Base-by-base conservation (phyloP, 2,888 invertebrate species). In the Netelia inedita region DNA sequence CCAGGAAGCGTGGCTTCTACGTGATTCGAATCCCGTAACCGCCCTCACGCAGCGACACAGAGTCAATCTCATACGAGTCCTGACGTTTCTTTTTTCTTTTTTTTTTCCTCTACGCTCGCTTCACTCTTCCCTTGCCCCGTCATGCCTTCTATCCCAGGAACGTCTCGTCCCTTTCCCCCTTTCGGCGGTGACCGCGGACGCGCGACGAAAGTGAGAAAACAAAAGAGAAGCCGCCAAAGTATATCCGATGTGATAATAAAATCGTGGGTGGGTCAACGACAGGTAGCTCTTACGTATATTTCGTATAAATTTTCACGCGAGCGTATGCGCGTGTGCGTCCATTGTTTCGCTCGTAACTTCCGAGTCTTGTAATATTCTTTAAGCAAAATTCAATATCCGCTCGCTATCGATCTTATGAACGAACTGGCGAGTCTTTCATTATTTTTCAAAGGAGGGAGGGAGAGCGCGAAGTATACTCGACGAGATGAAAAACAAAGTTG, bases 1-100 rank as follows among this genome's bases (percentile, higher is more conserved):
- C 88, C 90, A 90, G 91, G 89, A 90, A 91, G 91, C 91, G 90
- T 91, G 91, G 88, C 90, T 74, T 79, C 76, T 88, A 91, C 91
- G 91, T 92, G 91, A 91, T 88, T 83, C 87, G 91, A 91, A 90
- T 92, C 86, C 87, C 86, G 61, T 76, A 87, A 85, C 84, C 72
- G 80, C 79, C 75, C 85, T 85, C 81, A 73, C 85, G 85, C 85
- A 79, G 86, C 82, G 80, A 79, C 83, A 83, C 75, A 55, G 3
- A 55, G 53, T 79, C 71, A 71, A 75, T 85, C 85, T 83, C 59
- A 73, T 75, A 82, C 82, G 83, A 79, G 63, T 73, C 85, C 71
- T 75, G 78, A 61, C 78, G 80, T 61, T 63, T 72, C 68, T 8
- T 55, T 71, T 85, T 63, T 5, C 5, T 28, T 5, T 28, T 28